Evolutionary conservation across 2,113 vertebrate species (phyloP).

Genomic region (Callipepla squamata): DNA sequence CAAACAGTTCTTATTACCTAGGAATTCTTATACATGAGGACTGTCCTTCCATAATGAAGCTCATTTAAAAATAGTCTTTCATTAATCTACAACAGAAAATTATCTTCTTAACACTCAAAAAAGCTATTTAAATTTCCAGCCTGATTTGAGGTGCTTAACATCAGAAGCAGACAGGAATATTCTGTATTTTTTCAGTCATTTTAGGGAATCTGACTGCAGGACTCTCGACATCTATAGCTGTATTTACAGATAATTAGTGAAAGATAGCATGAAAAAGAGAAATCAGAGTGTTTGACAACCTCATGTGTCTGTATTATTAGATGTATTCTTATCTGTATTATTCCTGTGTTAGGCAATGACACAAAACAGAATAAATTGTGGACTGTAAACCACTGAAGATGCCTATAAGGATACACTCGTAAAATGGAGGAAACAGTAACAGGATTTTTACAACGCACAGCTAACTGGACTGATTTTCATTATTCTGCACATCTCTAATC

Average conservation of each 20-base stretch:
- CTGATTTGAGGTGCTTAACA: neutral
- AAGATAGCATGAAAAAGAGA: neutral
- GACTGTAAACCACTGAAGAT: conserved; percentile 6
- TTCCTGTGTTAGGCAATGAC: neutral
- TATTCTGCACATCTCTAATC: neutral
- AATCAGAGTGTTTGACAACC: conserved; percentile 26
- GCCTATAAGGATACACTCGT: conserved; percentile 15
- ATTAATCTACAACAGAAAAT: neutral
- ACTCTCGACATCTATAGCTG: neutral
- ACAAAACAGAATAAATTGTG: conserved; percentile 34
- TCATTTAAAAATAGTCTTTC: neutral
- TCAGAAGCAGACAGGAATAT: neutral
- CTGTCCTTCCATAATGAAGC: neutral
- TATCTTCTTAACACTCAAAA: neutral
- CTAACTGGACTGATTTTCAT: neutral
- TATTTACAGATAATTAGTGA: neutral
- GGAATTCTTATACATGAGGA: neutral
- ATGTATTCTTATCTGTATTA: conserved; percentile 16
- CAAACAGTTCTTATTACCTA: neutral
- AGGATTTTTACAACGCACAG: neutral
- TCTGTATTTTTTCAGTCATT: neutral
- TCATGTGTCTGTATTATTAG: neutral
- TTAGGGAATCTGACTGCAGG: neutral
- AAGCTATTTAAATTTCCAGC: neutral
- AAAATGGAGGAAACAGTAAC: neutral